Evolutionary conservation across 2,888 invertebrate species (phyloP).

Genomic region (Autographa gamma): DNA sequence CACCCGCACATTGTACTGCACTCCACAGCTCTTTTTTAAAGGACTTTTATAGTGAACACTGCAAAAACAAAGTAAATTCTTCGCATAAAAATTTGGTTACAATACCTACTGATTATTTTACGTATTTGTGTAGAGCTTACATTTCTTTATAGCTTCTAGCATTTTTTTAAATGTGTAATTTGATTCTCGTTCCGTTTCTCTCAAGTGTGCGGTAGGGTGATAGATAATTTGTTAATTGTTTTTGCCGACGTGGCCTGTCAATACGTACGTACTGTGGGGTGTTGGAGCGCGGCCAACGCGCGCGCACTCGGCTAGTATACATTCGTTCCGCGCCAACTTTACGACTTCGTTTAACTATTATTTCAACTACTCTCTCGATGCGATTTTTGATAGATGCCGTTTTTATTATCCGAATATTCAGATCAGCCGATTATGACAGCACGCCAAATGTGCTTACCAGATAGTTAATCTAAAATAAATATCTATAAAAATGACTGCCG

Average conservation of each 20-base stretch:
- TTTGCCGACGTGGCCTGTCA: constrained; percentile 64
- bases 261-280: constrained; percentile 62
- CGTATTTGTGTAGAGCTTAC: not conserved
- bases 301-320: constrained; percentile 71
- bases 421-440: constrained; percentile 62
- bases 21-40: constrained; percentile 21
- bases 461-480: constrained; percentile 61
- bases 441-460: constrained; percentile 54
- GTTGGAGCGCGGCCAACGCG: constrained; percentile 77
- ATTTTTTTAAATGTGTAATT: not conserved
- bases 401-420: constrained; percentile 73
- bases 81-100: not conserved
- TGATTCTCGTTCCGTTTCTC: constrained; percentile 7
- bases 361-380: constrained; percentile 72
- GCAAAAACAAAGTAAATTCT: not conserved
- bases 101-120: not conserved
- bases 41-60: constrained; percentile 1
- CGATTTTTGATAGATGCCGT: constrained; percentile 72
- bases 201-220: constrained; percentile 29
- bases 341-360: constrained; percentile 78
- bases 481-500: constrained; percentile 38
- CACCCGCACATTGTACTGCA: constrained; percentile 34
- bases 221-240: constrained; percentile 72
- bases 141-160: not conserved
- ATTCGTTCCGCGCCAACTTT: constrained; percentile 75